Evolutionary conservation across 2,797 vertebrate species (phyloP).

Genomic region (Ceryle rudis): DNA sequence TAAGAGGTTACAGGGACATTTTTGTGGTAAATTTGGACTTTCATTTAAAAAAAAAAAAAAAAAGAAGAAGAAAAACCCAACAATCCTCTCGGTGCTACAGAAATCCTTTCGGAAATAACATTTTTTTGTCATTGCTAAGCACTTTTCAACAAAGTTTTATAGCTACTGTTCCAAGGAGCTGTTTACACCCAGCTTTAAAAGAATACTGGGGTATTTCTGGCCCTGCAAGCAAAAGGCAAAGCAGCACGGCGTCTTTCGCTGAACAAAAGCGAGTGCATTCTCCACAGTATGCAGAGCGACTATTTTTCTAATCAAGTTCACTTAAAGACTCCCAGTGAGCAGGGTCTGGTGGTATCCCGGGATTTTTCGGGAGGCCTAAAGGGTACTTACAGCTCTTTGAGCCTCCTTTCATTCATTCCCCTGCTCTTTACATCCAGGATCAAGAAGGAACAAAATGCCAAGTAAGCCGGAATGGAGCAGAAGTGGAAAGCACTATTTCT

Average conservation of each 20-base stretch:
- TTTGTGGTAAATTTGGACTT: conserved; percentile 91
- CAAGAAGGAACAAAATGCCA: not conserved
- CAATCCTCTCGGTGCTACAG: conserved; percentile 45
- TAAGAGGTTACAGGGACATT: conserved; percentile 92
- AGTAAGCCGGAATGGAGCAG: not conserved
- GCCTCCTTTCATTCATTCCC: not conserved
- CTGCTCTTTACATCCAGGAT: not conserved
- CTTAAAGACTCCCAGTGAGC: not conserved
- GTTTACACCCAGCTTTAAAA: conserved; percentile 47
- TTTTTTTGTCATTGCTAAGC: conserved; percentile 78
- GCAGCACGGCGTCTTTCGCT: not conserved
- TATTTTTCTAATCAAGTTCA: not conserved
- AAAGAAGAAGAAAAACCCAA: not conserved
- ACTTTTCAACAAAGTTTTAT: conserved; percentile 71
- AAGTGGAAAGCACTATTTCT: not conserved
- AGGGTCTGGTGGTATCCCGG: not conserved
- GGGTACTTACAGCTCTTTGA: not conserved
- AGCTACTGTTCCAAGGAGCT: conserved; percentile 70
- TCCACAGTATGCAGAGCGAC: not conserved
- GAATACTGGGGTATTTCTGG: not conserved
- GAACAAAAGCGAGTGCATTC: not conserved
- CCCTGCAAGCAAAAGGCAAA: not conserved
- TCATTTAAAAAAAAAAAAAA: conserved; percentile 74
- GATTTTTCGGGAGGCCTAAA: not conserved
- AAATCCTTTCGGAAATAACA: conserved; percentile 72